Base-by-base conservation (phyloP, 1,140 invertebrate genomes). In the Brachystomella parvula region DNA sequence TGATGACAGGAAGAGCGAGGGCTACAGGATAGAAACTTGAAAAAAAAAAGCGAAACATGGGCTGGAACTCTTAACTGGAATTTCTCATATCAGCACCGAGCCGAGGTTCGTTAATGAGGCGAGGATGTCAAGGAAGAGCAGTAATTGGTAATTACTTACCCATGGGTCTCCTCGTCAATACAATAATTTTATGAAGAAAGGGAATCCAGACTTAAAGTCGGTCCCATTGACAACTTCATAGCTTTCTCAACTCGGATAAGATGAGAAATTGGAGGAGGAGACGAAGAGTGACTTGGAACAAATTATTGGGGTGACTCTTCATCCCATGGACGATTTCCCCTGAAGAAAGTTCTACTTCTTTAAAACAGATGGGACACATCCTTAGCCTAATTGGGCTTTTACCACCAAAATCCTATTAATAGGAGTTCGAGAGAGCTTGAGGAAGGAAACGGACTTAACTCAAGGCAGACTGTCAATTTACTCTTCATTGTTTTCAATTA, bases 271-370 rank as follows among this genome's bases (percentile, higher is more conserved):
- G n/a, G 26, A 63, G 31, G 59, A 44, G 60, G 44, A 31, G 39
- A 60, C 28, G 31, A n/a, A 60, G 58, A 47, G 62, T 49, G 59
- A 57, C 39, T 62, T 64, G 66, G 49, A 67, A 44, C 49, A 68
- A 68, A 68, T 68, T 68, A 68, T 62, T 63, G 47, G 58, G 67
- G 64, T 63, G 67, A 68, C 67, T 68, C 63, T 56, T 67, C 66
- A 63, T 67, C 57, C 67, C 47, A 68, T 57, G 63, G 57, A 59
- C 67, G 61, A 68, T 68, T 68, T 68, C 57, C 67, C 60, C 29
- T 47, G 24, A 12, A 32, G 47, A 44, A 12, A 44, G 9, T 44
- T 44, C 39, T 44, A 44, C 9, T 32, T 65, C 63, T 64, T 68
- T 64, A 60, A 57, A 53, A 68, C 67, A 68, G 29, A 35, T 65